These are phyloP conservation scores for Stegana nigrithorax DNA, from an alignment of 2,888 invertebrate species.

Conservation along the genomic window DNA sequence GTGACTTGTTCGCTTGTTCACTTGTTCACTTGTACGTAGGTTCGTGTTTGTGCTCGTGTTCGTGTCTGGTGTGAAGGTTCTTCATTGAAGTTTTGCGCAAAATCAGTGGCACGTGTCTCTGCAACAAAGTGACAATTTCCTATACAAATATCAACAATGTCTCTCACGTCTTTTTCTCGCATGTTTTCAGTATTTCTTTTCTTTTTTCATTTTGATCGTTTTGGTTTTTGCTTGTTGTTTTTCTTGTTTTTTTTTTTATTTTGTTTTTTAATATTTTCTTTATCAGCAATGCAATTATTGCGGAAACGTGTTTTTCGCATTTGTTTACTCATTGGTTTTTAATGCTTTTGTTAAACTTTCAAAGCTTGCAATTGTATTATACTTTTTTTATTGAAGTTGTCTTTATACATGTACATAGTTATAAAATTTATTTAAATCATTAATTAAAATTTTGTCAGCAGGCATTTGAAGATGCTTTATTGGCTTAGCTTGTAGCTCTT, in stretches of 20 bases:
- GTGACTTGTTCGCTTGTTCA: too few relatives aligned
- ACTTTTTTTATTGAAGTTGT: not conserved
- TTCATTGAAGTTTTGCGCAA: slow-evolving; percentile 11
- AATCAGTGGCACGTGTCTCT: slow-evolving; percentile 58
- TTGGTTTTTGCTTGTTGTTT: not conserved
- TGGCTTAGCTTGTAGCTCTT: too few relatives aligned
- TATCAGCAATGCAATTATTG: not conserved
- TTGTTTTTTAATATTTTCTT: not conserved
- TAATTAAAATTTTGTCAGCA: too few relatives aligned
- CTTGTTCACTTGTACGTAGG: too few relatives aligned
- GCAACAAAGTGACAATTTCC: slow-evolving; percentile 56
- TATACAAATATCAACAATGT: slow-evolving; percentile 14
- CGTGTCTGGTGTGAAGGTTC: too few relatives aligned
- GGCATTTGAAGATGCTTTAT: too few relatives aligned
- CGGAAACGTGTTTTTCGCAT: not conserved
- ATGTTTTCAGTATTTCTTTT: not conserved
- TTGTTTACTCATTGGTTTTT: not conserved
- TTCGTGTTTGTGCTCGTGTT: too few relatives aligned
- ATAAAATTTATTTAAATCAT: too few relatives aligned
- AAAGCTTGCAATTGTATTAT: not conserved
- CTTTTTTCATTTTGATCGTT: not conserved
- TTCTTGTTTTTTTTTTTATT: not conserved
- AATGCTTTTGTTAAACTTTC: not conserved
- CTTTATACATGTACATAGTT: too few relatives aligned
- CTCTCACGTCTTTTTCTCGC: not conserved